A percentile compares a stretch with the other conserved stretches of the same genome.
Conservation (phyloP, 2,113 vertebrate species). For the Guaruba guarouba region DNA sequence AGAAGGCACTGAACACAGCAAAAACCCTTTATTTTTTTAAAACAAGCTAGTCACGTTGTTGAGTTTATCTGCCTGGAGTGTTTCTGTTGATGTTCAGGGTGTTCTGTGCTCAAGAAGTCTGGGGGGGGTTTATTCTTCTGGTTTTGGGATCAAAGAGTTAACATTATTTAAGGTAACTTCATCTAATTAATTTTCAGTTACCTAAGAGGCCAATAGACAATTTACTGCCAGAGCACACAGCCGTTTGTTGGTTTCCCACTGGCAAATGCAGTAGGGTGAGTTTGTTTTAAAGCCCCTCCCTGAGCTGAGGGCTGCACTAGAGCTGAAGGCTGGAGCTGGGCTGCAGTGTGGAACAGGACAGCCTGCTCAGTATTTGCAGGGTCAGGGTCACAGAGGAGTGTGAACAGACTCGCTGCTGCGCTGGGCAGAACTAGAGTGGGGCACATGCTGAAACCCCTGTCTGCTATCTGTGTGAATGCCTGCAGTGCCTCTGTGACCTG, state of each 20-base stretch:
- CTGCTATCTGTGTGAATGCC: no score
- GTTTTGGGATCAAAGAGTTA: not conserved
- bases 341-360: not conserved
- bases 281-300: not conserved
- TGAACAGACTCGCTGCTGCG: not conserved
- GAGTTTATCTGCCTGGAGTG: not conserved
- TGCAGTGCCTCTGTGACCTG: not conserved
- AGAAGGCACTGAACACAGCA: not conserved
- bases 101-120: not conserved
- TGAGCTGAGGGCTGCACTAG: not conserved
- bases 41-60: not conserved
- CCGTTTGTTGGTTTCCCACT: not conserved
- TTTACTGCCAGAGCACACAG: not conserved
- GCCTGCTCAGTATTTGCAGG: not conserved
- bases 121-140: not conserved
- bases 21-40: not conserved
- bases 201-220: not conserved
- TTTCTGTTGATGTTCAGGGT: not conserved
- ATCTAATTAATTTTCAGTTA: not conserved
- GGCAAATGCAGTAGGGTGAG: not conserved
- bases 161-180: not conserved
- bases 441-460: not conserved
- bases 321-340: not conserved
- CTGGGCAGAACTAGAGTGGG: not conserved
- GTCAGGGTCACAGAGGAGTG: not conserved